A percentile compares a stretch with the other conserved stretches of the same genome.
Conservation (phyloP, 2,888 invertebrate species). For the Gnatocerus cornutus region DNA sequence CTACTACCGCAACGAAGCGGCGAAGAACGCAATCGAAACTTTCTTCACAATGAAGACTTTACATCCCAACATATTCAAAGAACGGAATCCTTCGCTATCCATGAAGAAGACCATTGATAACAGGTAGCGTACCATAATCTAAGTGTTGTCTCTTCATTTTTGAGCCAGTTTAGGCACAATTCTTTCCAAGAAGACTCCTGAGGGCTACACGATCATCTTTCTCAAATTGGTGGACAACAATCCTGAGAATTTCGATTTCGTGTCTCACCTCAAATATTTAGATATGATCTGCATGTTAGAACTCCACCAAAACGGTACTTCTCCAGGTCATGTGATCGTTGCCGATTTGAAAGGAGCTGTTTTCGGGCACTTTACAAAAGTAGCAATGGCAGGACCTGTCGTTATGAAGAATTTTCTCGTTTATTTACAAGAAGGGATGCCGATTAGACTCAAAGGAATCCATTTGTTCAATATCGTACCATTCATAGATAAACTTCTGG, state of each 20-base stretch:
- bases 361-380: conserved; percentile 77
- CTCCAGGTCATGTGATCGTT: conserved; percentile 76
- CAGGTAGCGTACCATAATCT: background rate
- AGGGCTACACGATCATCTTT: conserved; percentile 62
- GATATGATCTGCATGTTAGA: conserved; percentile 77
- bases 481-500: conserved; percentile 71
- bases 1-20: conserved; percentile 77
- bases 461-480: conserved; percentile 72
- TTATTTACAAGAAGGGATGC: conserved; percentile 77
- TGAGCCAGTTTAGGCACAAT: conserved; percentile 62
- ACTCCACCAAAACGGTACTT: conserved; percentile 73
- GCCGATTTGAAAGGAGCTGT: conserved; percentile 77
- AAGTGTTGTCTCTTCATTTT: conserved; percentile 36
- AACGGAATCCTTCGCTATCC: conserved; percentile 70
- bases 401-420: conserved; percentile 80
- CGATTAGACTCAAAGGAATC: conserved; percentile 72
- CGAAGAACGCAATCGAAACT: conserved; percentile 81
- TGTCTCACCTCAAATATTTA: conserved; percentile 71
- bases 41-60: conserved; percentile 80
- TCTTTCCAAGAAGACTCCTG: conserved; percentile 55
- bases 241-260: conserved; percentile 75
- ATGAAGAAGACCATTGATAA: conserved; percentile 4
- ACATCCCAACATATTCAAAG: conserved; percentile 78
- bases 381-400: conserved; percentile 73
- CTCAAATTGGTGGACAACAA: conserved; percentile 72